Evolutionary conservation across 2,888 invertebrate species (phyloP).

Genomic region (Shargacucullia verbasci): DNA sequence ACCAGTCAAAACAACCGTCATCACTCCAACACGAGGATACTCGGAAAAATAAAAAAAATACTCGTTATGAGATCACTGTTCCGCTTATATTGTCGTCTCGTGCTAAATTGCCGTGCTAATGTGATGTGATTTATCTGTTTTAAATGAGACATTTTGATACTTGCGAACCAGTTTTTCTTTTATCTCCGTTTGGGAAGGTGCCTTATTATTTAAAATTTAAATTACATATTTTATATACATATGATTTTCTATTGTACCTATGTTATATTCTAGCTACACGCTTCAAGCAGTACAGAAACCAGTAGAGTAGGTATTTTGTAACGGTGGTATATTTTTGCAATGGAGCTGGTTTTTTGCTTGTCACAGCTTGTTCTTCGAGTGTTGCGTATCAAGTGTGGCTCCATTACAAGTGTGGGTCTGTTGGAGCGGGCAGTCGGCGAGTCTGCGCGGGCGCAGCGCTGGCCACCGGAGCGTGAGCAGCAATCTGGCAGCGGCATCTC

Average conservation of each 20-base stretch:
- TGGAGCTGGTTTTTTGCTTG: conserved; percentile 17
- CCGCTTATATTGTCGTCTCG: conserved; percentile 67
- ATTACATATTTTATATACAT: background rate
- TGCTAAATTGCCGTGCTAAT: conserved; percentile 75
- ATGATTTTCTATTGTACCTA: background rate
- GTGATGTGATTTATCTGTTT: conserved; percentile 69
- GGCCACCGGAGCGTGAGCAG: conserved; percentile 74
- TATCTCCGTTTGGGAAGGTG: conserved; percentile 13
- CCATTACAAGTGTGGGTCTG: conserved; percentile 41
- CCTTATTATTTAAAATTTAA: conserved; percentile 4
- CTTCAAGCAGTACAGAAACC: conserved; percentile 6
- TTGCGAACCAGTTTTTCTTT: conserved; percentile 23
- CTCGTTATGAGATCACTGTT: conserved; percentile 57
- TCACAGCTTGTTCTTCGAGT: conserved; percentile 17
- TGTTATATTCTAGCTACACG: background rate
- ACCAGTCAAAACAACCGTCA: conserved; percentile 87
- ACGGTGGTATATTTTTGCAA: conserved; percentile 19
- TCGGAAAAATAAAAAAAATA: conserved; percentile 57
- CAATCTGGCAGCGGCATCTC: conserved; percentile 84
- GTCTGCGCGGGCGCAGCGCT: conserved; percentile 49
- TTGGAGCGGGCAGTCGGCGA: conserved; percentile 52
- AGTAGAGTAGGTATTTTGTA: conserved; percentile 8
- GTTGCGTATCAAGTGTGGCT: conserved; percentile 42
- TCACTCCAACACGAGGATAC: conserved; percentile 74
- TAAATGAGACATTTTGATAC: conserved; percentile 50